Evolutionary conservation across 2,888 invertebrate species (phyloP).

Genomic region (Strigamia maritima): DNA sequence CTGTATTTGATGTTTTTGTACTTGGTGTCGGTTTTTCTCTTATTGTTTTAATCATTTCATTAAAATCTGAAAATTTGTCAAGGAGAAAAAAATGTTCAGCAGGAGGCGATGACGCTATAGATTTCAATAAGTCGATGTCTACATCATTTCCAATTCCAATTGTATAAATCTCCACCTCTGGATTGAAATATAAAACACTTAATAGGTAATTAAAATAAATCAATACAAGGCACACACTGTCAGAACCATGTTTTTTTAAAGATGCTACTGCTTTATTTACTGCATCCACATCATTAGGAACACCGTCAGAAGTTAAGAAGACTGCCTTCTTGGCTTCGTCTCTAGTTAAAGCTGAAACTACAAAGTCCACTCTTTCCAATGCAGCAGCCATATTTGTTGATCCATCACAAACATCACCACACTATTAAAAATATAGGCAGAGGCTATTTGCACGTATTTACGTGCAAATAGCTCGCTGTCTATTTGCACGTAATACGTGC

Average conservation of each 20-base stretch:
- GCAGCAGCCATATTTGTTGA: slow-evolving; percentile 34
- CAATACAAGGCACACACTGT: no score
- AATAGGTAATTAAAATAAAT: not conserved
- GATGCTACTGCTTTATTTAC: not conserved
- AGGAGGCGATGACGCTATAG: not conserved
- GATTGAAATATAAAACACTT: not conserved
- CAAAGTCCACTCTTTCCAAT: not conserved
- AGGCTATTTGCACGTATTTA: no score
- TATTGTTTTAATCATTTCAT: not conserved
- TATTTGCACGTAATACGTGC: no score
- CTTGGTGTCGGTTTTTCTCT: not conserved
- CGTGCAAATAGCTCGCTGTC: no score
- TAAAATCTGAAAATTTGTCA: not conserved
- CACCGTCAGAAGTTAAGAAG: slow-evolving; percentile 34
- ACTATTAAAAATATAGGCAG: not conserved
- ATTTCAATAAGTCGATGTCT: not conserved
- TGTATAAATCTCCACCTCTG: slow-evolving; percentile 2
- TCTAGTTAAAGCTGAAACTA: not conserved
- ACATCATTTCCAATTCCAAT: slow-evolving; percentile 20
- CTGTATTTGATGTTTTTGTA: not conserved
- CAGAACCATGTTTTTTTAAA: not conserved
- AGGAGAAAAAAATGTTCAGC: not conserved
- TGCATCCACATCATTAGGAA: not conserved
- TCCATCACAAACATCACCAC: slow-evolving; percentile 28
- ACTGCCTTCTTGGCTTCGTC: slow-evolving; percentile 22